Conservation (phyloP, 2,888 invertebrate genomes). For the Rhagonycha lutea region DNA sequence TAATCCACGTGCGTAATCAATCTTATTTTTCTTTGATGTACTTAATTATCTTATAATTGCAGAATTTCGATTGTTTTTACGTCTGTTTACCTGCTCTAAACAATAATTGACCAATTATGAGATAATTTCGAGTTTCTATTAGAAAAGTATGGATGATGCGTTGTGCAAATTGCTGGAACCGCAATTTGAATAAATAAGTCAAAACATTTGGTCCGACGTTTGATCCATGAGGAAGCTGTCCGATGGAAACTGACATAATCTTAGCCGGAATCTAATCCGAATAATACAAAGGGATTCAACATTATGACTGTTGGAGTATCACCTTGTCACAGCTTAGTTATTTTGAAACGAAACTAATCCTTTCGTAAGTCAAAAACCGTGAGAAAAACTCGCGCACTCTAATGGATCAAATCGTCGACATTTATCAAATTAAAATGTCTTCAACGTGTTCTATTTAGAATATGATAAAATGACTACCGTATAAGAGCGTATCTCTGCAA, state of each 20-base stretch:
- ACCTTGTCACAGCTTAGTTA: slow-evolving; percentile 24
- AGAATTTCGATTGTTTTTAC: background rate
- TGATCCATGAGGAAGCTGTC: background rate
- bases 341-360: slow-evolving; percentile 13
- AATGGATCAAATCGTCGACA: slow-evolving; percentile 13
- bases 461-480: slow-evolving; percentile 47
- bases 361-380: slow-evolving; percentile 1
- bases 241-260: slow-evolving; percentile 32
- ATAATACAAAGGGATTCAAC: slow-evolving; percentile 35
- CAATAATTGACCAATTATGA: background rate
- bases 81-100: background rate
- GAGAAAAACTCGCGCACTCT: background rate
- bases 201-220: background rate
- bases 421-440: slow-evolving; percentile 46
- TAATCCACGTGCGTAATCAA: background rate
- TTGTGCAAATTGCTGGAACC: background rate
- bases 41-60: background rate
- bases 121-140: background rate
- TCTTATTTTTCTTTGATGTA: background rate
- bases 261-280: slow-evolving; percentile 27
- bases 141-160: background rate
- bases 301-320: slow-evolving; percentile 26
- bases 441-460: slow-evolving; percentile 43
- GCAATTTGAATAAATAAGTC: background rate
- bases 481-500: slow-evolving; percentile 38